Conservation (phyloP, 1,140 invertebrate genomes). For the Ceratosolen fusciceps region DNA sequence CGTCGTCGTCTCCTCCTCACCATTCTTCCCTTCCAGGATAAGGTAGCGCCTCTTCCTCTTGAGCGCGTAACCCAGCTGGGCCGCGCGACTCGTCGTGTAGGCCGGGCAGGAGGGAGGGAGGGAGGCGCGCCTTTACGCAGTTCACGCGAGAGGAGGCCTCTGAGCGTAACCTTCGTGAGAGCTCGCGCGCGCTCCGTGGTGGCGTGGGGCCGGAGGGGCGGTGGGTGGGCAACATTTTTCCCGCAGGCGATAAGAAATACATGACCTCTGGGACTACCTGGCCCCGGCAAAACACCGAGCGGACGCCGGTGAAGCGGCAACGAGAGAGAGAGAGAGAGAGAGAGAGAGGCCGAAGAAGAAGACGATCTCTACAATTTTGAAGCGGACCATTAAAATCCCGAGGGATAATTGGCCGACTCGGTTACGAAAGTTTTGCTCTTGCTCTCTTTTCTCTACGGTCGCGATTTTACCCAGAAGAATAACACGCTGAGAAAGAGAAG, state of each 20-base stretch:
- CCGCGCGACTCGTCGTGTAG: too few species aligned
- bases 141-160: conserved; percentile 23
- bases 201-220: too few species aligned
- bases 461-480: conserved; percentile 46
- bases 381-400: conserved; percentile 61
- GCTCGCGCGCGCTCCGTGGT: too few species aligned
- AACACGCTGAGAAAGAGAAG: conserved; percentile 18
- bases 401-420: conserved; percentile 60
- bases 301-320: conserved; percentile 17
- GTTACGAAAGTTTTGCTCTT: conserved; percentile 35
- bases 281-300: background rate
- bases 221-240: conserved; percentile 51
- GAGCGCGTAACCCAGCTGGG: too few species aligned
- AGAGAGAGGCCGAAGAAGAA: conserved; percentile 37
- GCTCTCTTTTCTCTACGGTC: conserved; percentile 28
- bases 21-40: conserved; percentile 15
- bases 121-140: background rate
- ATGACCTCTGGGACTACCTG: conserved; percentile 52
- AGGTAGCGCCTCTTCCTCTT: too few species aligned
- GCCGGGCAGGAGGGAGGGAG: too few species aligned
- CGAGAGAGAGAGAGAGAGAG: background rate
- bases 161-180: background rate
- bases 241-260: conserved; percentile 61
- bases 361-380: conserved; percentile 62
- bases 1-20: background rate